Conservation (phyloP, 2,797 vertebrate species). For the Mallotus villosus region DNA sequence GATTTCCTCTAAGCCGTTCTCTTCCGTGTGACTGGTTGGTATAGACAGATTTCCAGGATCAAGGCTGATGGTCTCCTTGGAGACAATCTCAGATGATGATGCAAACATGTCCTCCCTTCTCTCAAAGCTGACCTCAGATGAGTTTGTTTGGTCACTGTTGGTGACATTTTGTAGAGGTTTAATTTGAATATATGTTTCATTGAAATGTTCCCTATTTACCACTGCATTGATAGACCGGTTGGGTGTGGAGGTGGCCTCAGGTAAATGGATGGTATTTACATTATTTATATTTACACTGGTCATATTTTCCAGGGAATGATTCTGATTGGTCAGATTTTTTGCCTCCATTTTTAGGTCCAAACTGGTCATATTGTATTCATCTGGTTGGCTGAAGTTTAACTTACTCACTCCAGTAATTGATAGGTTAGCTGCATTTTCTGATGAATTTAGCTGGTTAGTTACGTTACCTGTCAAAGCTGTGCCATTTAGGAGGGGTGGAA, state of each 20-base stretch:
- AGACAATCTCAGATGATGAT: slow-evolving; percentile 26
- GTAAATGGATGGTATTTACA: slow-evolving; percentile 7
- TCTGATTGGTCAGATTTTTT: slow-evolving; percentile 10
- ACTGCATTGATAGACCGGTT: slow-evolving; percentile 22
- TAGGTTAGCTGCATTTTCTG: slow-evolving; percentile 12
- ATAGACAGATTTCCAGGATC: slow-evolving; percentile 17
- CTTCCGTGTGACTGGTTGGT: not conserved
- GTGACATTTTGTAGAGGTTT: slow-evolving; percentile 31
- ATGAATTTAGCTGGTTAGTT: not conserved
- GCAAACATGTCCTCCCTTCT: slow-evolving; percentile 14
- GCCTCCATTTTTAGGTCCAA: slow-evolving; percentile 15
- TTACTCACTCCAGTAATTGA: not conserved
- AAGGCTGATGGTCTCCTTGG: slow-evolving; percentile 11
- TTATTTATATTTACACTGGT: not conserved
- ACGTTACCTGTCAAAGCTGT: slow-evolving; percentile 17
- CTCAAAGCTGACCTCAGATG: slow-evolving; percentile 23
- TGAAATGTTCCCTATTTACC: slow-evolving; percentile 4
- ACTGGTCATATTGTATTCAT: slow-evolving; percentile 22
- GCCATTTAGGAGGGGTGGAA: not conserved
- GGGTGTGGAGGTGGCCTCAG: slow-evolving; percentile 9
- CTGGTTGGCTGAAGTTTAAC: slow-evolving; percentile 21
- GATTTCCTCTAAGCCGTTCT: slow-evolving; percentile 27
- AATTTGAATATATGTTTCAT: slow-evolving; percentile 1
- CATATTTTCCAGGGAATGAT: slow-evolving; percentile 13
- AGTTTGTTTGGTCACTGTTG: slow-evolving; percentile 18